Conservation (phyloP, 2,888 invertebrate species). For the Diarsia brunnea region DNA sequence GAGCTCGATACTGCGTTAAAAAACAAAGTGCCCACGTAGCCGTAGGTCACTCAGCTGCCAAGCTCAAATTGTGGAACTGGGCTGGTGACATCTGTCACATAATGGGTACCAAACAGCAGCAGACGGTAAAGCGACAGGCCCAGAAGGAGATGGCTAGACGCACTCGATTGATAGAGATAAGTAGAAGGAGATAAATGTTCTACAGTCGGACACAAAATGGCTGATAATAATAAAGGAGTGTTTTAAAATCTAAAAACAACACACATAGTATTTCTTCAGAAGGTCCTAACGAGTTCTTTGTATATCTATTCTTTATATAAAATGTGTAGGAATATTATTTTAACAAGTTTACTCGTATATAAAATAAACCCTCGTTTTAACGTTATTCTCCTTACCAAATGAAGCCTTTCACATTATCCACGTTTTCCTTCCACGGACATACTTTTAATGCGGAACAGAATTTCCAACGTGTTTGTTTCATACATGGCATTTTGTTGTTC, state of each 20-base stretch:
- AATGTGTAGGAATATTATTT: neutral
- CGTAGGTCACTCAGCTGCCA: no score
- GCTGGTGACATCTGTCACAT: no score
- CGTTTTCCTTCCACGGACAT: constrained; percentile 66
- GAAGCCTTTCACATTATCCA: constrained; percentile 64
- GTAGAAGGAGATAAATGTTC: no score
- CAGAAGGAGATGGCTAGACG: no score
- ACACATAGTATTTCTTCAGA: neutral
- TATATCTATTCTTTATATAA: neutral
- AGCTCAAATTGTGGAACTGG: no score
- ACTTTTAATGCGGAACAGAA: constrained; percentile 79
- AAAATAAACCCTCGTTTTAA: constrained; percentile 30
- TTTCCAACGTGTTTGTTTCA: constrained; percentile 79
- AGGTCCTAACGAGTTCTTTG: neutral
- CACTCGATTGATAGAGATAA: no score
- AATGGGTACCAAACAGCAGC: no score
- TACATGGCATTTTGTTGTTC: constrained; percentile 81
- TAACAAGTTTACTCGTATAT: neutral
- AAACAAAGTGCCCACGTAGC: no score
- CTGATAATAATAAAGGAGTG: no score
- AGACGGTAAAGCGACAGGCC: no score
- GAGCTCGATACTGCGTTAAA: no score
- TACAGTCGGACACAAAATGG: no score
- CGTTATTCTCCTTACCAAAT: constrained; percentile 47
- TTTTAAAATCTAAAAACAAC: neutral